phyloP scores from a whole-genome alignment of 64 coral and sea anemone species.

The Dendronephthya gigantea region DNA sequence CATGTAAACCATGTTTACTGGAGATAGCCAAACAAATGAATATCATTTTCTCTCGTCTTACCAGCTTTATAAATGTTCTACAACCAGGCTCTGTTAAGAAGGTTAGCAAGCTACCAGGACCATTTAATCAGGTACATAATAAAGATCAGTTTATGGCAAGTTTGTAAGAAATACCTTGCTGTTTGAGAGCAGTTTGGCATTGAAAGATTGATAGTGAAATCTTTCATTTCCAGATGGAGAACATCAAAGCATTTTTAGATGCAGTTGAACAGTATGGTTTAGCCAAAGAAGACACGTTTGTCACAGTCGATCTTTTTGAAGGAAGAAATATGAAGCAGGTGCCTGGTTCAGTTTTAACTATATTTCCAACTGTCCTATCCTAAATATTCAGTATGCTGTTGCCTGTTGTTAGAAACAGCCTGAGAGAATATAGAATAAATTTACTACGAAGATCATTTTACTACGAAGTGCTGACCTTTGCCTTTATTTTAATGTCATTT shows the following conservation, averaged over 20 bases:
- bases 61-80: constrained; percentile 2
- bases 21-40: no score
- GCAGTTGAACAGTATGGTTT: not conserved
- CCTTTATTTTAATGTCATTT: not conserved
- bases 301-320: constrained; percentile 13
- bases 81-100: not conserved
- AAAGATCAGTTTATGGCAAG: no score
- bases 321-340: constrained; percentile 11
- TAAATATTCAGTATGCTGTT: no score
- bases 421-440: no score
- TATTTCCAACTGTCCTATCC: not conserved
- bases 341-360: not conserved
- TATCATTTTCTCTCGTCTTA: not conserved
- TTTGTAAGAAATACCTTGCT: no score
- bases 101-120: not conserved
- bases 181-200: not conserved
- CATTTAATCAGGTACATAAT: constrained; percentile 5
- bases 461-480: no score
- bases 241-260: constrained; percentile 17
- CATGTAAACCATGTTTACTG: no score
- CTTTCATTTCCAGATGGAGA: not conserved
- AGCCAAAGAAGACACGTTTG: constrained; percentile 8
- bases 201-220: not conserved
- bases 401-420: no score
- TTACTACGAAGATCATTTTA: no score